These are phyloP conservation scores for Drosophila saltans DNA, from an alignment of 1,140 invertebrate species.

Conservation along the genomic window DNA sequence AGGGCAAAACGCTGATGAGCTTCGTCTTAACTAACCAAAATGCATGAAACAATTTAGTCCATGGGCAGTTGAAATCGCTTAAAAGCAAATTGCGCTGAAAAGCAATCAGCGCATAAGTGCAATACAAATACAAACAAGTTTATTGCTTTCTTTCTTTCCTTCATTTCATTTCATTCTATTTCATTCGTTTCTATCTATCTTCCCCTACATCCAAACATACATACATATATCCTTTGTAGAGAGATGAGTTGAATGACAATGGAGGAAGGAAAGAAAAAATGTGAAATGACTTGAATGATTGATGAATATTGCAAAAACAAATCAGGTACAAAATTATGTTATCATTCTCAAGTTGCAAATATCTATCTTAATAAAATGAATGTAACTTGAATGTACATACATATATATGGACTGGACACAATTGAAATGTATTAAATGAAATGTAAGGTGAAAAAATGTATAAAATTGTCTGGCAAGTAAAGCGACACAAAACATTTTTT, in stretches of 20 bases:
- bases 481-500: too few species aligned
- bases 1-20: slow-evolving; percentile 33
- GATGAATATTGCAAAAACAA: background rate
- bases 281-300: background rate
- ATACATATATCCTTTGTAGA: background rate
- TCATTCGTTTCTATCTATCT: background rate
- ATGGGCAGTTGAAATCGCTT: slow-evolving; percentile 31
- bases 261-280: background rate
- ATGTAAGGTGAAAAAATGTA: too few species aligned
- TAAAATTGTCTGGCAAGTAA: too few species aligned
- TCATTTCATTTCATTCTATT: background rate
- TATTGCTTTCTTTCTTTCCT: slow-evolving; percentile 56
- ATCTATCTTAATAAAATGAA: too few species aligned
- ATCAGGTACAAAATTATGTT: background rate
- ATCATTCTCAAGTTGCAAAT: background rate
- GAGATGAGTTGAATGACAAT: background rate
- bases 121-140: slow-evolving; percentile 72
- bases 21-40: slow-evolving; percentile 57
- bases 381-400: too few species aligned
- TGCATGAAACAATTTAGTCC: slow-evolving; percentile 18
- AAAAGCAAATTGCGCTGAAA: slow-evolving; percentile 70
- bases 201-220: background rate
- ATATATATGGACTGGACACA: too few species aligned
- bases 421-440: too few species aligned
- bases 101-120: slow-evolving; percentile 70